phyloP scores from a whole-genome alignment of 2,113 vertebrate genomes.

The Prionailurus viverrinus region DNA sequence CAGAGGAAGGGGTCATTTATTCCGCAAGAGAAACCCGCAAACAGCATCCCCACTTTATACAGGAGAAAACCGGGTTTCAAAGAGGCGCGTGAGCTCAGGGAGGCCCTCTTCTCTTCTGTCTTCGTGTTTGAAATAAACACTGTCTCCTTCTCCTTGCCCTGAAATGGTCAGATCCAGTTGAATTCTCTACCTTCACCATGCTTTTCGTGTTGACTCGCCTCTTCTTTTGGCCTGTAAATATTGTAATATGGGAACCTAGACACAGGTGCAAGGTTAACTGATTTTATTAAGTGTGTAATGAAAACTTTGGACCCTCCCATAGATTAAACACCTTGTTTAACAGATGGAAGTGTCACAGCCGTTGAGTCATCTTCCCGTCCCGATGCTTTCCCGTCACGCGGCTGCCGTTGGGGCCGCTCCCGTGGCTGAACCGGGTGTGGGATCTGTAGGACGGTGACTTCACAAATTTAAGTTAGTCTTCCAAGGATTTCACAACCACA shows the following conservation, averaged over 20 bases:
- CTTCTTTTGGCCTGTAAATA: not conserved
- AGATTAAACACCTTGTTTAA: not conserved
- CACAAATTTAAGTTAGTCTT: not conserved
- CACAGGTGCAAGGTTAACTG: not conserved
- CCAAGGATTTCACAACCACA: not conserved
- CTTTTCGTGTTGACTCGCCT: not conserved
- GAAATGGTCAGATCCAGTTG: not conserved
- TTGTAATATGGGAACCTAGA: not conserved
- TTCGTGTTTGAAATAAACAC: too few relatives aligned
- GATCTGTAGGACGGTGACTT: too few relatives aligned
- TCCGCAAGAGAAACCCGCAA: rapidly evolving
- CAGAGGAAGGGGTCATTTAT: rapidly evolving
- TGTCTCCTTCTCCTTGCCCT: not conserved
- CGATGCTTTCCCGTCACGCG: rapidly evolving
- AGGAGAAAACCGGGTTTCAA: not conserved
- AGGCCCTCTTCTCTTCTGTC: rapidly evolving
- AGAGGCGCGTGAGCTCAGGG: rapidly evolving
- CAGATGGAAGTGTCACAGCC: not conserved
- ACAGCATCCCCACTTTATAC: rapidly evolving
- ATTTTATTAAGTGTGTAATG: not conserved
- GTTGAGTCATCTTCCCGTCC: not conserved
- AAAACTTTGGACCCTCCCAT: not conserved
- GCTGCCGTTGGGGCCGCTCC: rapidly evolving
- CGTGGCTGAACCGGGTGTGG: not conserved
- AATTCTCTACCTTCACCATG: not conserved